Conservation (phyloP, 2,888 invertebrate species). For the Fragum fragum region DNA sequence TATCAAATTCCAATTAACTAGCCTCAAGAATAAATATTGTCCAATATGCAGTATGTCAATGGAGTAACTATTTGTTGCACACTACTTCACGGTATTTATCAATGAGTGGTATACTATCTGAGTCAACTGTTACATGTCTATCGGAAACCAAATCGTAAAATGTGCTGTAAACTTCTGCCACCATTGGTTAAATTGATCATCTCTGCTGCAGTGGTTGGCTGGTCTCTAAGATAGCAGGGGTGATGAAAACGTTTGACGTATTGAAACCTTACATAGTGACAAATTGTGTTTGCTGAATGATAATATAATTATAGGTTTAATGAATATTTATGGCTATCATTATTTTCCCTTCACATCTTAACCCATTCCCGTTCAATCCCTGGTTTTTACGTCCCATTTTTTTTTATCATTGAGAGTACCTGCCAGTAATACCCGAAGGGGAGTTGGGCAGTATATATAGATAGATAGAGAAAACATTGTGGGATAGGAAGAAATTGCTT, state of each 20-base stretch:
- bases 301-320: conserved; percentile 22
- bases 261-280: conserved; percentile 7
- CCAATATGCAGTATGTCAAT: neutral
- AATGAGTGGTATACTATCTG: neutral
- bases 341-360: conserved; percentile 8
- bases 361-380: too few relatives aligned
- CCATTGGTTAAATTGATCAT: neutral
- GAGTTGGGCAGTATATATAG: too few relatives aligned
- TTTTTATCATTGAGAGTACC: too few relatives aligned
- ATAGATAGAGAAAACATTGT: too few relatives aligned
- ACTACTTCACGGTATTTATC: neutral
- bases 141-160: conserved; percentile 7
- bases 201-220: neutral
- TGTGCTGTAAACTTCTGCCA: neutral
- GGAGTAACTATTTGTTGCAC: neutral
- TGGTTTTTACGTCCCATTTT: too few relatives aligned
- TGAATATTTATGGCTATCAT: conserved; percentile 21
- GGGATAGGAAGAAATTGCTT: too few relatives aligned
- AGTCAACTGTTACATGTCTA: neutral
- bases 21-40: neutral
- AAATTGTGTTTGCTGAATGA: conserved; percentile 9
- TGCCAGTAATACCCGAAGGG: too few relatives aligned
- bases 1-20: neutral
- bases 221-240: neutral
- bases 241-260: neutral